A percentile compares a stretch with the other conserved stretches of the same genome.
These are phyloP conservation scores for Oxystoma pomonae DNA, from an alignment of 2,888 invertebrate genomes.

Conservation along the genomic window DNA sequence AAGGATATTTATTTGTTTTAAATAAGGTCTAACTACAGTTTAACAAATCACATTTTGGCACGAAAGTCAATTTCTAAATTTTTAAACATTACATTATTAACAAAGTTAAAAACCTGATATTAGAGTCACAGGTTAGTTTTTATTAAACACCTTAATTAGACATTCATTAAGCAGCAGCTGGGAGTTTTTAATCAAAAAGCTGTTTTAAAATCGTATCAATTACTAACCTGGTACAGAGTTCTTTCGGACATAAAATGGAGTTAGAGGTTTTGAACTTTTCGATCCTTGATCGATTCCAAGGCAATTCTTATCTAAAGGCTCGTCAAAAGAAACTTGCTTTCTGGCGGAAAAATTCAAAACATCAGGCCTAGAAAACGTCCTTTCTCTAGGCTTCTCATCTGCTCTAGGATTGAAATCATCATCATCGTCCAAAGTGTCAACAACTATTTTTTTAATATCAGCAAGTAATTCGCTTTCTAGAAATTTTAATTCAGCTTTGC, in stretches of 20 bases:
- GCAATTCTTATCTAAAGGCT: conserved; percentile 55
- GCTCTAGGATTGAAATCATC: conserved; percentile 81
- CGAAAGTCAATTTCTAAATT: too few relatives aligned
- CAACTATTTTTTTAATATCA: conserved; percentile 44
- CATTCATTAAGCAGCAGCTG: too few relatives aligned
- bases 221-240: conserved; percentile 56
- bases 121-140: too few relatives aligned
- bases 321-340: conserved; percentile 57
- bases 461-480: conserved; percentile 73
- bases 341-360: conserved; percentile 44
- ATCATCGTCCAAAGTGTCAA: conserved; percentile 50
- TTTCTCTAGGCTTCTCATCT: conserved; percentile 49
- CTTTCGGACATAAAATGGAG: conserved; percentile 74
- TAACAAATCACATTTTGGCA: too few relatives aligned
- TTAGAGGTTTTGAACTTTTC: conserved; percentile 67
- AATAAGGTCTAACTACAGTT: too few relatives aligned
- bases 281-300: conserved; percentile 41
- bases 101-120: too few relatives aligned
- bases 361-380: conserved; percentile 61
- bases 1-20: too few relatives aligned
- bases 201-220: too few relatives aligned
- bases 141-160: too few relatives aligned
- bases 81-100: too few relatives aligned
- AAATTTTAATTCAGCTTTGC: conserved; percentile 72
- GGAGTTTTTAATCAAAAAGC: too few relatives aligned